phyloP scores from a whole-genome alignment of 2,888 invertebrate genomes.

The Crossocerus cetratus region DNA sequence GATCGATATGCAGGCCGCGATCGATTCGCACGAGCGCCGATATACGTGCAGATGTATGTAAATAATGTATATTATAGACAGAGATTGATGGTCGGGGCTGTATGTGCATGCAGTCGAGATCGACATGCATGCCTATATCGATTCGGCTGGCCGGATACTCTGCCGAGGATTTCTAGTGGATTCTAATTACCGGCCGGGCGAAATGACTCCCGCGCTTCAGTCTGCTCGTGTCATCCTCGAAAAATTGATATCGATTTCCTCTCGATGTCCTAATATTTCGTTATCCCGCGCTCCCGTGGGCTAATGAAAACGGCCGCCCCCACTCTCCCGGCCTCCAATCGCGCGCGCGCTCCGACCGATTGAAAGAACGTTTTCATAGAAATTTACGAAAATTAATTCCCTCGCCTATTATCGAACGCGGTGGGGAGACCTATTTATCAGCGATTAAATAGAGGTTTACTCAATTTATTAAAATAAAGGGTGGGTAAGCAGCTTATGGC shows the following conservation, averaged over 20 bases:
- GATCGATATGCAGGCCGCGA: conserved; percentile 40
- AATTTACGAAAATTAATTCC: no score
- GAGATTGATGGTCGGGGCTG: background rate
- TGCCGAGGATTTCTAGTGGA: conserved; percentile 40
- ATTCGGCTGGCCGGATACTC: conserved; percentile 24
- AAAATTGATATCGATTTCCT: conserved; percentile 53
- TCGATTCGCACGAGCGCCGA: conserved; percentile 33
- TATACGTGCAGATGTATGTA: conserved; percentile 11
- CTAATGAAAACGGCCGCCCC: conserved; percentile 43
- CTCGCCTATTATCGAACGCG: no score
- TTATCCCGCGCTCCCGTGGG: conserved; percentile 28
- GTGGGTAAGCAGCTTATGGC: background rate
- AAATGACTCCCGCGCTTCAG: conserved; percentile 26
- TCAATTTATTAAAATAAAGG: background rate
- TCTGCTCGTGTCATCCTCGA: conserved; percentile 37
- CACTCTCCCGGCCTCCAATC: conserved; percentile 4
- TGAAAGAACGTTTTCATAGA: background rate
- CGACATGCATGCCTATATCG: conserved; percentile 20
- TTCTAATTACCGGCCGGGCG: conserved; percentile 50
- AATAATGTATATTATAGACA: conserved; percentile 3
- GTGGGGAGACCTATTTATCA: no score
- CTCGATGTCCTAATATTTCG: conserved; percentile 52
- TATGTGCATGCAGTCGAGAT: background rate
- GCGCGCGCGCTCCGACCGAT: background rate
- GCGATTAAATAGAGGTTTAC: no score